Conservation (phyloP, 2,888 invertebrate species). For the Suillia variegata region DNA sequence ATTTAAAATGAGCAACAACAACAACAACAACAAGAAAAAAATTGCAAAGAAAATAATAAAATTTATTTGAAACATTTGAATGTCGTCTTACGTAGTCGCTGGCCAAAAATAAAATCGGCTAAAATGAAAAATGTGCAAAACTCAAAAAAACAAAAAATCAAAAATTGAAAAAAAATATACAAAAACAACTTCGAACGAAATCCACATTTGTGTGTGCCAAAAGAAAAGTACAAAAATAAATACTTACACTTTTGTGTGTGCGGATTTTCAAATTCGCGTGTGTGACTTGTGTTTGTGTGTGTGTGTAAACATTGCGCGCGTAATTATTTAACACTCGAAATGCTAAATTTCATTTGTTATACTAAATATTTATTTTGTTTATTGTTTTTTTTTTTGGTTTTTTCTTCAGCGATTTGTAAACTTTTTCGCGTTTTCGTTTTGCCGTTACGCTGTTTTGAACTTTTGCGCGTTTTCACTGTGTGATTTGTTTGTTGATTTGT, state of each 20-base stretch:
- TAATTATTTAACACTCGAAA: conserved; percentile 3
- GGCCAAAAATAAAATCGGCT: conserved; percentile 30
- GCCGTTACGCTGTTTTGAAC: too few relatives aligned
- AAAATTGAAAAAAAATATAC: conserved; percentile 25
- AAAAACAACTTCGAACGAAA: conserved; percentile 23
- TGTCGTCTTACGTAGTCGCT: conserved; percentile 48
- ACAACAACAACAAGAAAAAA: background rate
- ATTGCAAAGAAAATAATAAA: too few relatives aligned
- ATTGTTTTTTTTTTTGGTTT: too few relatives aligned
- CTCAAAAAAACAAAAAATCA: conserved; percentile 14
- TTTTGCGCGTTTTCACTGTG: too few relatives aligned
- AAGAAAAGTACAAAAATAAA: too few relatives aligned
- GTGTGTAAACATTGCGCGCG: background rate
- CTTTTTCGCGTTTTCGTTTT: too few relatives aligned
- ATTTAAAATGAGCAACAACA: background rate
- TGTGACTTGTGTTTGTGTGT: background rate
- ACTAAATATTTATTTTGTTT: background rate
- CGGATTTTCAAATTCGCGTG: background rate
- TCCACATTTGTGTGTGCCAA: conserved; percentile 8
- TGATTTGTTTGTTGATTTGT: too few relatives aligned
- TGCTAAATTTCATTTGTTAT: background rate
- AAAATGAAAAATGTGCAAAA: conserved; percentile 37
- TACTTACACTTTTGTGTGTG: too few relatives aligned
- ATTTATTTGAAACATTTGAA: too few relatives aligned
- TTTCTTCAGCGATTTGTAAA: too few relatives aligned